Evolutionary conservation across 2,797 vertebrate species (phyloP), one percentile per base, ranked within the genome.

Genomic region (Ficedula albicollis): DNA sequence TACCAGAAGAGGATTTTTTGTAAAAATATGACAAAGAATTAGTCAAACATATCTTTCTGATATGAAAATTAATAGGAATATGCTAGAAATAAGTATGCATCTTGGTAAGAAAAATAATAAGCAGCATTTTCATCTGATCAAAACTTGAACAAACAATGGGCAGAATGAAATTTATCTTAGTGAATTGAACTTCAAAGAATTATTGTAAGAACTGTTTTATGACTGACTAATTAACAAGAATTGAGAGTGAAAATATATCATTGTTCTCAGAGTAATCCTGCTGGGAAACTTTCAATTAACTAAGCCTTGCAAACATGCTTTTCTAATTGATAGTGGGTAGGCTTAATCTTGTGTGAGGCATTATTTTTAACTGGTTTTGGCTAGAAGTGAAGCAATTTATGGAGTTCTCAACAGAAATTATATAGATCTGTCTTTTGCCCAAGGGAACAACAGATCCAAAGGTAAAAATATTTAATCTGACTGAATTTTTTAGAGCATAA

Each of bases 211-310:
- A 69, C 32, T 29, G 16, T 17, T 90, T 82, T 73, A 69, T 66
- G 36, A 49, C 38, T 41, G 49, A 63, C 34, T 94, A 92, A 94
- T 92, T 95, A 87, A 70, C 32, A 77, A 68, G 67, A 87, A 82
- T 27, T 82, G 59, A 69, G 63, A 34, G 3, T 54, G 34, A 95
- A 90, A 82, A 92, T 89, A 63, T 23, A 34, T 84, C 15, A 67
- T 51, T 92, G 15, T 92, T 95, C 56, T 87, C 55, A 73, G 48
- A 70, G 21, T 69, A 95, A 84, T 94, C 59, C 44, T 93, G 41
- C 44, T 60, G 80, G 32, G 41, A 55, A 89, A 60, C 56, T 87
- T 95, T 46, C 77, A 95, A 41, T 93, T 90, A 84, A 79, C 32
- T 76, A 79, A 93, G 48, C 32, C 54, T 84, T 69, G 23, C 29